Evolutionary conservation across 2,888 invertebrate species (phyloP).

Genomic region (Mylabris sibirica): DNA sequence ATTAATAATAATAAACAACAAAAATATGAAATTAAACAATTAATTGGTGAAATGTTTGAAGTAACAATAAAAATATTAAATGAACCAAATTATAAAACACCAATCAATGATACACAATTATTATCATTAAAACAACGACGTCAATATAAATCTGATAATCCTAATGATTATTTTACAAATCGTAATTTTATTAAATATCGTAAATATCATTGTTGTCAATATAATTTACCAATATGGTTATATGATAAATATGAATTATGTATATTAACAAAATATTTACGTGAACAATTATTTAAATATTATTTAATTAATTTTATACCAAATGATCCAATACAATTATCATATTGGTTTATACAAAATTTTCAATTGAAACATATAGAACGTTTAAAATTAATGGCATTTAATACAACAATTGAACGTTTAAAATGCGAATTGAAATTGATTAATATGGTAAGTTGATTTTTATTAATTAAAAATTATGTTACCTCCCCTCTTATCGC

Average conservation of each 20-base stretch:
- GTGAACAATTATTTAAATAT: slow-evolving; percentile 50
- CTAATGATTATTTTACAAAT: slow-evolving; percentile 52
- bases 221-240: slow-evolving; percentile 54
- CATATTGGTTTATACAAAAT: slow-evolving; percentile 83
- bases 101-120: slow-evolving; percentile 62
- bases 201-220: slow-evolving; percentile 57
- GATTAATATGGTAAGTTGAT: slow-evolving; percentile 59
- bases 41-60: slow-evolving; percentile 59
- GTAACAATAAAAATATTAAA: slow-evolving; percentile 74
- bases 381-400: slow-evolving; percentile 69
- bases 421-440: slow-evolving; percentile 67
- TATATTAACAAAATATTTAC: slow-evolving; percentile 46
- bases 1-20: slow-evolving; percentile 9
- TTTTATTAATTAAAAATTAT: too few species aligned
- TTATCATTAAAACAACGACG: slow-evolving; percentile 61
- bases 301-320: slow-evolving; percentile 64
- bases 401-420: slow-evolving; percentile 74
- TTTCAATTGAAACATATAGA: slow-evolving; percentile 73
- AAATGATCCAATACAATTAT: slow-evolving; percentile 72
- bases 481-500: not conserved
- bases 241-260: slow-evolving; percentile 57
- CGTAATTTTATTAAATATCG: slow-evolving; percentile 43
- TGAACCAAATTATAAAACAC: slow-evolving; percentile 69
- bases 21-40: slow-evolving; percentile 51
- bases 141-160: slow-evolving; percentile 48